Evolutionary conservation across 2,797 vertebrate species (phyloP), one percentile per base, ranked within the genome.

Genomic region (Rhinoraja longicauda): DNA sequence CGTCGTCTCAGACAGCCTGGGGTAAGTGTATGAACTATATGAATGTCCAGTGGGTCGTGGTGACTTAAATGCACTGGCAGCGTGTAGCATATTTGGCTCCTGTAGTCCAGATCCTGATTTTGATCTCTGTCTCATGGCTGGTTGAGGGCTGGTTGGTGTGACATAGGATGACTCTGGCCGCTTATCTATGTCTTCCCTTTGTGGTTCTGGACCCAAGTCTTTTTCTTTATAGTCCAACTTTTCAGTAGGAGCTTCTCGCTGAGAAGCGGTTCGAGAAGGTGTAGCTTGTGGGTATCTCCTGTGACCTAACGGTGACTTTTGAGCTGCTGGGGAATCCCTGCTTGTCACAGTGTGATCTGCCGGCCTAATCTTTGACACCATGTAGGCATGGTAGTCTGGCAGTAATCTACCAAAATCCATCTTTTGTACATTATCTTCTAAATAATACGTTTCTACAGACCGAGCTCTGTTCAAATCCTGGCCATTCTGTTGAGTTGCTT

Each of bases 11-110:
- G 98, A 99, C 94, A 99, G 95, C 93, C 98, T 98, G 26, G 98
- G 98, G 95, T 99, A 99, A 93, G 98, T 99, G 95, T 99, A 99
- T 93, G 98, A 99, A 96, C 97, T 99, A 96, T 99, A 99, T 0
- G 98, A 95, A 93, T 98, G 97, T 93, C 98, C 97, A 94, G 90
- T 92, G 67, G 99, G 98, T 90, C 97, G 96, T 84, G 97, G 97
- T 93, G 97, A 96, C 96, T 97, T 99, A 95, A 99, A 98, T 93
- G 97, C 97, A 93, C 97, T 97, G 90, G 97, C 96, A 79, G 97
- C 97, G 0, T 98, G 98, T 70, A 98, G 98, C 94, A 97, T 94
- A 94, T 96, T 96, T 0, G 98, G 98, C 95, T 99, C 99, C 96
- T 99, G 98, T 93, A 99, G 97, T 64, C 98, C 98, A 0, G 99